Evolutionary conservation across 2,113 vertebrate species (phyloP), one percentile per base, ranked within the genome.

Genomic region (Steatornis caripensis): DNA sequence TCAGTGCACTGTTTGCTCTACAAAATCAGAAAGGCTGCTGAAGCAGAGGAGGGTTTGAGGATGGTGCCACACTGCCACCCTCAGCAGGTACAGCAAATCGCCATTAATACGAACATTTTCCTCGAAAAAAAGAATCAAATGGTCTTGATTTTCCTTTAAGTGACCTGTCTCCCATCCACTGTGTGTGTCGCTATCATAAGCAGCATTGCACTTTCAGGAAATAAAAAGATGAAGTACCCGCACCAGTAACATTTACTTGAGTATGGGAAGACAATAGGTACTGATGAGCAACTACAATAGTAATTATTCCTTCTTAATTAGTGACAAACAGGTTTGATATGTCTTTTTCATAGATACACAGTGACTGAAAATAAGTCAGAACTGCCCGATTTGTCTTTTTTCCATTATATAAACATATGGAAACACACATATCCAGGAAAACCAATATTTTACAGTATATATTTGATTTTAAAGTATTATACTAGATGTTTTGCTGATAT

Each of bases 31-130:
- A 30, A n/a, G 34, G 80, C 32, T 22, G 69, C 78, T 1, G 83
- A 9, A 39, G 71, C 71, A 24, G 46, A 20, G 1, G 30, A 23
- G 18, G 21, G 3, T 3, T 12, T 1, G 46, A 75, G 69, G 15
- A 84, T 22, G 89, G 84, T 60, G 18, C 87, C 69, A 82, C 93
- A 96, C 87, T 82, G 96, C 96, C 96, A 96, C 95, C 96, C 84
- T 87, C 95, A 62, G 95, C 83, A 74, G 64, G 17, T 92, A 86
- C 46, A 12, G 14, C 85, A 62, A 0, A 90, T 16, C 27, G 4
- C 2, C 86, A 30, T 12, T 5, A 2, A 0, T 6, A 27, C 39
- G 16, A 43, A 19, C 48, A 2, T 10, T 54, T 37, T 24, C 34
- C 45, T 34, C 8, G 48, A 48, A 0, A n/a, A 34, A 15, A 29